Evolutionary conservation across 2,888 invertebrate species (phyloP).

Genomic region (Vesta saturnalis): DNA sequence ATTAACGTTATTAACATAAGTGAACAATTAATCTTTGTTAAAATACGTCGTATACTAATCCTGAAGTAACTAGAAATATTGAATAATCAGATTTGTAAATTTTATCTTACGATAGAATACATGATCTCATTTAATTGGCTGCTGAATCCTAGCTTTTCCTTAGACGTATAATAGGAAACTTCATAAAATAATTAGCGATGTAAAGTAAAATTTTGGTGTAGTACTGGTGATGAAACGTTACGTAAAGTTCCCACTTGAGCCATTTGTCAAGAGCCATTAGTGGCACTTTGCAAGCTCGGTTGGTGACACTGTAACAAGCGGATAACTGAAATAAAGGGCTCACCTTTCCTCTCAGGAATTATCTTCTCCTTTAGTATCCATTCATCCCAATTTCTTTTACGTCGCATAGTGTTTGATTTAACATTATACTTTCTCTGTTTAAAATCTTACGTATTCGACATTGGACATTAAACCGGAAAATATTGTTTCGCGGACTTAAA

Average conservation of each 20-base stretch:
- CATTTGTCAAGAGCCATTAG: slow-evolving; percentile 58
- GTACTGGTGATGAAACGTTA: slow-evolving; percentile 36
- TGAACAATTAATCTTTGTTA: slow-evolving; percentile 34
- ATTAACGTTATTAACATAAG: slow-evolving; percentile 29
- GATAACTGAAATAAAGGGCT: slow-evolving; percentile 60
- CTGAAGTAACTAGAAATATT: slow-evolving; percentile 26
- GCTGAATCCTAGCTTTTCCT: not conserved
- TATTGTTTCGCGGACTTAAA: too few species aligned
- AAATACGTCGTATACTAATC: slow-evolving; percentile 28
- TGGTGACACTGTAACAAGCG: slow-evolving; percentile 58
- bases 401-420: slow-evolving; percentile 45
- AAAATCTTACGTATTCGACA: slow-evolving; percentile 23
- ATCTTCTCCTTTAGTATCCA: slow-evolving; percentile 50
- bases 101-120: slow-evolving; percentile 18
- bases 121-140: not conserved
- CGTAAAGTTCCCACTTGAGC: slow-evolving; percentile 50
- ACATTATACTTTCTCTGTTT: slow-evolving; percentile 39
- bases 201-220: slow-evolving; percentile 27
- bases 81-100: slow-evolving; percentile 22
- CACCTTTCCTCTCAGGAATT: slow-evolving; percentile 57
- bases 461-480: not conserved
- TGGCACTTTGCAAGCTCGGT: slow-evolving; percentile 56
- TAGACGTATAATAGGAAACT: not conserved
- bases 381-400: slow-evolving; percentile 47
- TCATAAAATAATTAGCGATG: slow-evolving; percentile 26